Base-by-base conservation (phyloP, 1,140 invertebrate species). In the Hyposmocoma kahamanoa region DNA sequence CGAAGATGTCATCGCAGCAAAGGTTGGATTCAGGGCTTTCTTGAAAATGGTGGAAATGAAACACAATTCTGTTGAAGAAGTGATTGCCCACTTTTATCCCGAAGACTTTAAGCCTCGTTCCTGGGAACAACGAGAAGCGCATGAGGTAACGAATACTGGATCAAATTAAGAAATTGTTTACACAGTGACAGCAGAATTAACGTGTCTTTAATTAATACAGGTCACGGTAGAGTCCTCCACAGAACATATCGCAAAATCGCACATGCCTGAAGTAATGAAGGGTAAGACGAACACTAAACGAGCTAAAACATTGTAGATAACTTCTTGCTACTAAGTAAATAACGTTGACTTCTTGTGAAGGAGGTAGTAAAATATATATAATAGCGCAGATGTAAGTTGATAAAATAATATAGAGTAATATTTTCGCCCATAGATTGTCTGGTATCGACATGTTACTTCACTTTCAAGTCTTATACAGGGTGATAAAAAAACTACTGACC, bases 1-100 rank as follows among this genome's bases (percentile, higher is more conserved):
- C 59, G 93, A 95, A 74, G 91, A 90, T 42, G 82, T 91, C 13
- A 87, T 94, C 22, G 93, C 92, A 11, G 89, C 92, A 0, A 94
- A 92, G 46, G 91, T 93, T 45, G 94, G 94, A 6, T 95, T 95
- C 72, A 90, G 90, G 60, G 94, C 94, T 4, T 94, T 95, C 63
- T 92, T 95, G 84, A 91, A 90, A 64, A 95, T 96, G 93, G 90
- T 95, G 6, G 92, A 95, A 67, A 80, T 92, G 36, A 91, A 93
- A 61, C 90, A 94, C 71, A 90, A 91, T 11, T 92, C 92, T 2
- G 92, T 96, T 19, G 93, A 95, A 77, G 94, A 95, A 83, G 91
- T 95, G 18, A 93, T 95, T 50, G 91, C 92, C 9, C 91, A 94
- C 48, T 93, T 95, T 66, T 90, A 89, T 45, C 92, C 93, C 10